Percentiles rank a stretch among this genome's conserved stretches.
Conservation (phyloP, 2,888 invertebrate species). For the Pomacea canaliculata region DNA sequence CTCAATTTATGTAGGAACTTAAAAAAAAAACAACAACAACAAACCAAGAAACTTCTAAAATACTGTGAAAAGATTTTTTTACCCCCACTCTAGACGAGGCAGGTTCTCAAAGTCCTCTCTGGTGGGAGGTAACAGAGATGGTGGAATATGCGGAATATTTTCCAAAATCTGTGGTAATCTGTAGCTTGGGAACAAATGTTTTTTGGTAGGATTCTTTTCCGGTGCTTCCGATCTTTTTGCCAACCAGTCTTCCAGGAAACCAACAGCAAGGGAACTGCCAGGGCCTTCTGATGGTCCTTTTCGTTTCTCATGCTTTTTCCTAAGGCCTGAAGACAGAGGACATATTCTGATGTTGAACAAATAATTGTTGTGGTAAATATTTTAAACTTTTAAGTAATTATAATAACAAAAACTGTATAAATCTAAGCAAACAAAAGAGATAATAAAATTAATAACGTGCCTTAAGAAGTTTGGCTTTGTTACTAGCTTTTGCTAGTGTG, state of each 20-base stretch:
- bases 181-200: conserved; percentile 34
- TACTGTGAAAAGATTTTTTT: neutral
- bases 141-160: conserved; percentile 35
- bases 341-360: neutral
- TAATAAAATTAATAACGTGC: too few relatives aligned
- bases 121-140: conserved; percentile 45
- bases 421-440: neutral
- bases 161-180: conserved; percentile 35
- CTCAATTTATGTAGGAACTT: too few relatives aligned
- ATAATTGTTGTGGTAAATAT: too few relatives aligned
- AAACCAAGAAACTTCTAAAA: too few relatives aligned
- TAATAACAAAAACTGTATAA: neutral
- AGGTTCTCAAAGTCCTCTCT: conserved; percentile 36
- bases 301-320: neutral
- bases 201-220: neutral
- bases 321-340: conserved; percentile 4
- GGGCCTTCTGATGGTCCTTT: conserved; percentile 1
- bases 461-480: too few relatives aligned
- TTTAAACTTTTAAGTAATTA: too few relatives aligned
- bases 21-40: too few relatives aligned
- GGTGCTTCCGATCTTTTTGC: conserved; percentile 33
- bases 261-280: neutral
- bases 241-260: conserved; percentile 43
- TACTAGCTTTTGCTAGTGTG: too few relatives aligned
- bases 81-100: conserved; percentile 43